Base-by-base conservation (phyloP, 2,888 invertebrate genomes). In the Erebia palarica region DNA sequence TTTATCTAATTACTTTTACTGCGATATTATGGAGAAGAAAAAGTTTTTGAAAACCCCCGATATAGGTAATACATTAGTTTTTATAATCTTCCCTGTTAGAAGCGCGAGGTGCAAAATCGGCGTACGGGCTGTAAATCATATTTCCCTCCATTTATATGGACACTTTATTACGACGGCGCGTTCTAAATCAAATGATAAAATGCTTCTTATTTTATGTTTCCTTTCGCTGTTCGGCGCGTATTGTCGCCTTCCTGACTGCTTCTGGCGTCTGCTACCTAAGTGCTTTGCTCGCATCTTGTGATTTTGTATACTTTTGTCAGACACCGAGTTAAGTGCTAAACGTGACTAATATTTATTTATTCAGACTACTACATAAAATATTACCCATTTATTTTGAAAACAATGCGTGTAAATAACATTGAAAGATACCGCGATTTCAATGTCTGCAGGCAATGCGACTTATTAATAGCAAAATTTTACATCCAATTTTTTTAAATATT, bases 111-210 rank as follows among this genome's bases (percentile, higher is more conserved):
- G 86, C 81, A 86, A 90, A 88, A 86, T 84, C 86, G 78, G 83
- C 84, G 88, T 87, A 83, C 82, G 77, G 82, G 84, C 84, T 85
- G 85, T 91, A 92, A 91, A 92, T 92, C 92, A 91, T 86, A 89
- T 89, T 89, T 86, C 84, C 83, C 86, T 88, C 90, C 90, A 89
- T 91, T 91, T 91, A 91, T 90, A 91, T 89, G 88, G 92, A 91
- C 91, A 91, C 90, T 91, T 92, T 92, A 91, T 91, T 91, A 90
- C 90, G 86, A 87, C 84, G 88, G 84, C 86, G 88, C 86, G 87
- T 89, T 91, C 90, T 92, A 91, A 92, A 92, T 92, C 92, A 92
- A 91, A 92, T 92, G 90, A 92, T 91, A 92, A 92, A 92, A 92
- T 86, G 89, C 86, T 88, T 88, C 87, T 90, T 90, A 91, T 91